phyloP scores from a whole-genome alignment of 1,140 invertebrate species.

The Pachypeltis micranthus region DNA sequence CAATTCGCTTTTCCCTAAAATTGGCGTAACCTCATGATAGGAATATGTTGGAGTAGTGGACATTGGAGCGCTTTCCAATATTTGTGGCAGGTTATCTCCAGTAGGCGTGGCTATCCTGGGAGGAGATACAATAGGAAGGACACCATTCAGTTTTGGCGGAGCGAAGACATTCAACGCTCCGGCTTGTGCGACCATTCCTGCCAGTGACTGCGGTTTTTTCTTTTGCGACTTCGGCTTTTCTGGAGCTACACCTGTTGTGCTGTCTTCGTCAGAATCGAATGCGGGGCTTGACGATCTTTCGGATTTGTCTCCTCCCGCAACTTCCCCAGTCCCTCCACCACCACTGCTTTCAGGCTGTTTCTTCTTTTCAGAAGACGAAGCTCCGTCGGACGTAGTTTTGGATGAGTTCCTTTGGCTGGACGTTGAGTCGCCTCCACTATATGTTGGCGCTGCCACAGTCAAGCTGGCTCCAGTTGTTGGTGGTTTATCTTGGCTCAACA shows the following conservation, averaged over 20 bases:
- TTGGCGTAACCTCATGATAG: constrained; percentile 39
- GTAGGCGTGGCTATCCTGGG: constrained; percentile 15
- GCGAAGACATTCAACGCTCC: constrained; percentile 40
- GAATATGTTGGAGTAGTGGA: constrained; percentile 37
- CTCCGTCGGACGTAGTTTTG: constrained; percentile 26
- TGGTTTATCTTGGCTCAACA: constrained; percentile 57
- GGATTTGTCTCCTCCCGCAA: constrained; percentile 56
- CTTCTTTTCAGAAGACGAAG: constrained; percentile 19
- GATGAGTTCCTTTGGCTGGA: constrained; percentile 50
- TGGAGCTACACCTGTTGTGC: constrained; percentile 35
- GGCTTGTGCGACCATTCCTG: constrained; percentile 48
- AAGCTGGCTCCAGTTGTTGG: constrained; percentile 31
- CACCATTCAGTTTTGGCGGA: constrained; percentile 30
- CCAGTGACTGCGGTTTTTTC: constrained; percentile 33
- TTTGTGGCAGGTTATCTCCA: neutral
- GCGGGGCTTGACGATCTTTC: constrained; percentile 88
- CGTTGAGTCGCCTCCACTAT: constrained; percentile 39
- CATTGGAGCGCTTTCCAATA: constrained; percentile 25
- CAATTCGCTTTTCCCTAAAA: constrained; percentile 28
- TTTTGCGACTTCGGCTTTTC: constrained; percentile 21
- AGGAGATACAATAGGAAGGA: constrained; percentile 15
- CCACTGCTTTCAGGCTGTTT: constrained; percentile 16
- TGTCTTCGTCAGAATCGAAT: constrained; percentile 90
- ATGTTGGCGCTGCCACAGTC: constrained; percentile 21
- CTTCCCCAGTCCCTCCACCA: constrained; percentile 7